Base-by-base conservation (phyloP, 92 coral and sea anemone genomes). In the Micromussa lordhowensis region DNA sequence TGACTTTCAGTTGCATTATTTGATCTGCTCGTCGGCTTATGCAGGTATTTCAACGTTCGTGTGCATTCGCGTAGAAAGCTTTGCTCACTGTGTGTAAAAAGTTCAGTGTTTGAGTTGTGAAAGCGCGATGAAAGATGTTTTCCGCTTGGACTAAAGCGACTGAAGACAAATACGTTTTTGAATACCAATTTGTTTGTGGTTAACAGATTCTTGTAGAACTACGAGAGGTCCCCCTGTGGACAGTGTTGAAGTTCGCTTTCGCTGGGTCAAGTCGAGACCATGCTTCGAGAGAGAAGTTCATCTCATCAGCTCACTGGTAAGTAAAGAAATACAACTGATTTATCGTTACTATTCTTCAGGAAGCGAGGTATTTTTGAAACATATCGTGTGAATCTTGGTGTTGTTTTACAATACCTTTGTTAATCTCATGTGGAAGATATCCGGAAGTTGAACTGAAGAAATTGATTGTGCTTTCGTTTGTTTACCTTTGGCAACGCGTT, bases 251-350 rank as follows among this genome's bases (percentile, higher is more conserved):
- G 98, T 96, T 70, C 93, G 96, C 36, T 95, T 97, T 92, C 96
- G 99, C 61, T 97, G 99, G 98, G 93, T 89, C 11, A 94, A 91
- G 84, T 91, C 92, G 77, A 90, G 91, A 80, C 95, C 97, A 75
- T 91, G 97, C 85, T 88, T 95, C 68, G 95, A 91, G 69, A 81
- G 93, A 74, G 93, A 96, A 82, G 94, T 97, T 53, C 92, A 94
- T 76, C 81, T 97, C 71, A 97, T 97, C 49, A 95, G 96, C 77
- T 95, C 98, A 1, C 82, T 95, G 97, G 99, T 97, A 74, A 93
- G 99, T 89, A 57, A 24, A 22, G 8, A 77, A 36, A 22, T 54
- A 31, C 68, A 29, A 26, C 19, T 36, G 82, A 5, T 24, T 32
- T 59, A 34, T n/a, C 14, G 28, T 3, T 24, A 28, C 28, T 75